Conservation (phyloP, 30 jellyfish, hydroid and myxozoan genomes). For the Turritopsis rubra region DNA sequence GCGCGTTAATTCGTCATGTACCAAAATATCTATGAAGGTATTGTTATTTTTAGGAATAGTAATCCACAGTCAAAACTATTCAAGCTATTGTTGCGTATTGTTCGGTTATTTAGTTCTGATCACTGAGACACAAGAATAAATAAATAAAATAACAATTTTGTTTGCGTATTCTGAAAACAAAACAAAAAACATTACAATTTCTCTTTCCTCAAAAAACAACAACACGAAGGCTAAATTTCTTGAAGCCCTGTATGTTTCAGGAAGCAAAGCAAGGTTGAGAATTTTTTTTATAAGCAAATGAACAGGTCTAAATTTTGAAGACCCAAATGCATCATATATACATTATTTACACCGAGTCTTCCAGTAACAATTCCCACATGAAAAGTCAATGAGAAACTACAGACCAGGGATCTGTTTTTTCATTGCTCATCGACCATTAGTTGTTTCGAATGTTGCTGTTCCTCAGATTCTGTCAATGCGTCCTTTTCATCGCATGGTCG, state of each 20-base stretch:
- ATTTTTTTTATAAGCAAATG: background rate
- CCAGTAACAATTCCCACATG: background rate
- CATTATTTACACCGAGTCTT: background rate
- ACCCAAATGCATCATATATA: background rate
- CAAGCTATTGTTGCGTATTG: too few relatives aligned
- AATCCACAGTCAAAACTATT: too few relatives aligned
- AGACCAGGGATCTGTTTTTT: background rate
- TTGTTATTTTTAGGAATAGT: too few relatives aligned
- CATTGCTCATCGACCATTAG: background rate
- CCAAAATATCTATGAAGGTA: too few relatives aligned
- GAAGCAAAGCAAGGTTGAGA: background rate
- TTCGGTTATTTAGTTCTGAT: too few relatives aligned
- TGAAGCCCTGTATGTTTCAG: background rate
- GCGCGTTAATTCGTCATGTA: too few relatives aligned
- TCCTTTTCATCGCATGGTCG: conserved; percentile 40
- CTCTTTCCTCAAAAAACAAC: background rate
- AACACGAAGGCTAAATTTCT: too few relatives aligned
- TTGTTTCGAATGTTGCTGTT: conserved; percentile 17
- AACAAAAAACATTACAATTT: background rate
- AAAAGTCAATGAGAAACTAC: background rate
- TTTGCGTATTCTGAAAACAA: background rate
- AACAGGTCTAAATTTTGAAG: background rate
- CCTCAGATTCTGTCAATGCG: conserved; percentile 2
- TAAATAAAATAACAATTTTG: too few relatives aligned
- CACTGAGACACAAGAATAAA: background rate